Percentiles rank a stretch among this genome's conserved stretches.
Evolutionary conservation across 2,888 invertebrate genomes (phyloP).

Genomic region (Tachina grossa): DNA sequence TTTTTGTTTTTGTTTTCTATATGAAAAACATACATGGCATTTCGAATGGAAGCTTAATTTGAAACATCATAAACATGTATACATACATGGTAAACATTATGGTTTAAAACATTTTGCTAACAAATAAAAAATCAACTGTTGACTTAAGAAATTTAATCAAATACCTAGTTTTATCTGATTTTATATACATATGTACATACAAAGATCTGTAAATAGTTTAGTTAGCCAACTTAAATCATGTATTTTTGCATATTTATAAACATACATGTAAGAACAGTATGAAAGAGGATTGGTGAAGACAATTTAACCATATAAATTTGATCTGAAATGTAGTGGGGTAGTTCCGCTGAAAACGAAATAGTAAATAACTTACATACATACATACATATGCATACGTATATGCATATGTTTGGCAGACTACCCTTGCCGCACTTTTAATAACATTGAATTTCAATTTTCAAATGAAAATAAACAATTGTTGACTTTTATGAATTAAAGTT

Average conservation of each 20-base stretch:
- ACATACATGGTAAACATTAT: constrained; percentile 43
- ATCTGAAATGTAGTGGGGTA: constrained; percentile 38
- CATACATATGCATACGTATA: not conserved
- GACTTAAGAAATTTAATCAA: not conserved
- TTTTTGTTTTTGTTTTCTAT: constrained; percentile 36
- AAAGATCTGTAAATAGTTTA: not conserved
- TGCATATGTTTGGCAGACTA: not conserved
- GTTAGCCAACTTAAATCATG: constrained; percentile 9
- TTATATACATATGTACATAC: not conserved
- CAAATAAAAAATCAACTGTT: not conserved
- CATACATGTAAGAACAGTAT: constrained; percentile 51
- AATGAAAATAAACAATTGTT: constrained; percentile 20
- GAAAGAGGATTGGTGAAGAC: not conserved
- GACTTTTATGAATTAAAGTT: constrained; percentile 44
- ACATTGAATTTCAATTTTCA: not conserved
- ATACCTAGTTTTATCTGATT: not conserved
- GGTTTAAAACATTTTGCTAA: not conserved
- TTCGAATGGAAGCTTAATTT: not conserved
- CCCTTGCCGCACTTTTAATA: not conserved
- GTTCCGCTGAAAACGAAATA: constrained; percentile 17
- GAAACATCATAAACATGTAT: not conserved
- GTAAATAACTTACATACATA: not conserved
- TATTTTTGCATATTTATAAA: not conserved
- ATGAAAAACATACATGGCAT: constrained; percentile 52
- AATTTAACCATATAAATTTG: constrained; percentile 14